These are phyloP conservation scores for Lanistes nyassanus DNA, from an alignment of 1,140 invertebrate genomes.

Conservation along the genomic window DNA sequence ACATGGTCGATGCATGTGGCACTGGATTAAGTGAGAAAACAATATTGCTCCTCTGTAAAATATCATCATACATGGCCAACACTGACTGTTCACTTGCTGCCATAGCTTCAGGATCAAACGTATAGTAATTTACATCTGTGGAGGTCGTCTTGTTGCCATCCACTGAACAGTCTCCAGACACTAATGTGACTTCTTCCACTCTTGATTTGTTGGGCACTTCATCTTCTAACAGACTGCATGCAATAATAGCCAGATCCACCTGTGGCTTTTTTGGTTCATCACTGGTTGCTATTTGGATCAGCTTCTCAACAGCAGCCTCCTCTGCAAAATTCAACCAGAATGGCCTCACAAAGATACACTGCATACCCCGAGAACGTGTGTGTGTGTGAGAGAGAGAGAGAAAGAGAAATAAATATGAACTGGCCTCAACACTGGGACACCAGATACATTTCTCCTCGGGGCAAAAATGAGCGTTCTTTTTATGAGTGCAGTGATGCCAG, in stretches of 20 bases:
- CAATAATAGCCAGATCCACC: conserved; percentile 25
- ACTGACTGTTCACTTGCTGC: neutral
- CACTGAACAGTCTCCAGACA: neutral
- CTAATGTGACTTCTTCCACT: neutral
- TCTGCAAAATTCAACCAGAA: conserved; percentile 47
- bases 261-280: neutral
- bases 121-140: neutral
- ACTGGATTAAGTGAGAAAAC: neutral
- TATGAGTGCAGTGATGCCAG: too few relatives aligned
- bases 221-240: conserved; percentile 18
- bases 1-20: too few relatives aligned
- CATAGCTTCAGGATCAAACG: neutral
- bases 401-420: too few relatives aligned
- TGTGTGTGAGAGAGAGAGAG: too few relatives aligned
- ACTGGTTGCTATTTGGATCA: conserved; percentile 34
- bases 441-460: too few relatives aligned
- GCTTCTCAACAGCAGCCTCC: conserved; percentile 43
- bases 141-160: neutral
- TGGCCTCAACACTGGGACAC: too few relatives aligned
- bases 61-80: conserved; percentile 1
- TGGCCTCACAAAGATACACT: too few relatives aligned
- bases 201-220: neutral
- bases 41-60: neutral
- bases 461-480: too few relatives aligned
- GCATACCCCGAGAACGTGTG: too few relatives aligned